Conservation (phyloP, 2,113 vertebrate genomes). For the Mesembrinibis cayennensis region DNA sequence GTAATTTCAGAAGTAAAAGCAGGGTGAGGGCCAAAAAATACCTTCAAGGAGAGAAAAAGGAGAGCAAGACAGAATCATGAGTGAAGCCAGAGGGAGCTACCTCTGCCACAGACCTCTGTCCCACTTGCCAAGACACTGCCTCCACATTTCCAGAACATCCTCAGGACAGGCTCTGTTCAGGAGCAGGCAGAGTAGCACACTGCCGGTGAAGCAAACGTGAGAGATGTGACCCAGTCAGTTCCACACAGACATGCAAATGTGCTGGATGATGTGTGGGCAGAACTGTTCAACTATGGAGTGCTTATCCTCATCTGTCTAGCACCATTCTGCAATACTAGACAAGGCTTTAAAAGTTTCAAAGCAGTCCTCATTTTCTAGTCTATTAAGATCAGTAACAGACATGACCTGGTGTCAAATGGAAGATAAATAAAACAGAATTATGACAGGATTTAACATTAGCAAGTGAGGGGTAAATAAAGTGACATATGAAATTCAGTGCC, state of each 20-base stretch:
- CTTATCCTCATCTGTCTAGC: neutral
- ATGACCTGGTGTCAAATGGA: neutral
- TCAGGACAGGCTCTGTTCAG: neutral
- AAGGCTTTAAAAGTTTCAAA: neutral
- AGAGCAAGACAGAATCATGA: neutral
- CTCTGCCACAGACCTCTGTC: neutral
- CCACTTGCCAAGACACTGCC: neutral
- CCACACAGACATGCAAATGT: neutral
- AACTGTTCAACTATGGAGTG: neutral
- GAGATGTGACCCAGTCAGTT: neutral
- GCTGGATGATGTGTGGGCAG: neutral
- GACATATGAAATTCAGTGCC: neutral
- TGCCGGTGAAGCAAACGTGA: neutral
- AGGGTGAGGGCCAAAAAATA: neutral
- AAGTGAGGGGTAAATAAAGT: neutral
- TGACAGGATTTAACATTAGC: neutral
- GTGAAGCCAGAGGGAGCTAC: neutral
- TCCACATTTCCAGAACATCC: neutral
- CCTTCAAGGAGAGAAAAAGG: neutral
- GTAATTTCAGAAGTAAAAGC: neutral
- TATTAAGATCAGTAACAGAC: neutral
- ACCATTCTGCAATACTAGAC: neutral
- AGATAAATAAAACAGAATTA: neutral
- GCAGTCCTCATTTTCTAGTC: neutral
- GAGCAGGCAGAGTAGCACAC: neutral